These are phyloP conservation scores for Sarotherodon lohbergeri DNA, from an alignment of 2,113 vertebrate species.

Conservation along the genomic window DNA sequence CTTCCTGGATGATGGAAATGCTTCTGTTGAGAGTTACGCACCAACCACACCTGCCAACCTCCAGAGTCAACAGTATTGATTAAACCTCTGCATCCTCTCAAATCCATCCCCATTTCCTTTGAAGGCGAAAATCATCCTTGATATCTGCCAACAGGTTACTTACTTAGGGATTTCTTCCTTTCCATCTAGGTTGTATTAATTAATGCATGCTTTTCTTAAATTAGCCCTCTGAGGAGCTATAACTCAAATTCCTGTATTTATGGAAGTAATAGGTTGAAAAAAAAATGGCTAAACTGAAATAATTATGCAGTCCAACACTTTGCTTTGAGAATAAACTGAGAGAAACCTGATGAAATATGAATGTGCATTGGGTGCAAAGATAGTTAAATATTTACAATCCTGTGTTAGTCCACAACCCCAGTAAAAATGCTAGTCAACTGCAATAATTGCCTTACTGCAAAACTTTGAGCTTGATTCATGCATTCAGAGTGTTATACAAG, in stretches of 20 bases:
- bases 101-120: slow-evolving; percentile 72
- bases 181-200: slow-evolving; percentile 78
- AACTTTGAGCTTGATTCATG: slow-evolving; percentile 65
- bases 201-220: slow-evolving; percentile 77
- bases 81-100: slow-evolving; percentile 63
- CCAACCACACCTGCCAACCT: slow-evolving; percentile 63
- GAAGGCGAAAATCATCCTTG: slow-evolving; percentile 69
- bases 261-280: slow-evolving; percentile 78
- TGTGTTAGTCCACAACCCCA: slow-evolving; percentile 74
- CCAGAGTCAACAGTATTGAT: slow-evolving; percentile 60
- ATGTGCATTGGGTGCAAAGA: slow-evolving; percentile 77
- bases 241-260: slow-evolving; percentile 81
- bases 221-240: slow-evolving; percentile 78
- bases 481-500: slow-evolving; percentile 31
- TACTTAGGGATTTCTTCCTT: slow-evolving; percentile 73
- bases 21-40: slow-evolving; percentile 25
- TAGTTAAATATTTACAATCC: slow-evolving; percentile 81
- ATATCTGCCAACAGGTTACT: slow-evolving; percentile 69
- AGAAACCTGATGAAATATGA: slow-evolving; percentile 79
- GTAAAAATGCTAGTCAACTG: slow-evolving; percentile 77
- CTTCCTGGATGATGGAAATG: slow-evolving; percentile 48
- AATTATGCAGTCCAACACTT: slow-evolving; percentile 80
- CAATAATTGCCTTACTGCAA: slow-evolving; percentile 71
- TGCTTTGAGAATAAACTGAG: slow-evolving; percentile 80
- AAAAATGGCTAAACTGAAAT: slow-evolving; percentile 78